Evolutionary conservation across 2,113 vertebrate species (phyloP), one percentile per base, ranked within the genome.

Genomic region (Synchiropus splendidus): DNA sequence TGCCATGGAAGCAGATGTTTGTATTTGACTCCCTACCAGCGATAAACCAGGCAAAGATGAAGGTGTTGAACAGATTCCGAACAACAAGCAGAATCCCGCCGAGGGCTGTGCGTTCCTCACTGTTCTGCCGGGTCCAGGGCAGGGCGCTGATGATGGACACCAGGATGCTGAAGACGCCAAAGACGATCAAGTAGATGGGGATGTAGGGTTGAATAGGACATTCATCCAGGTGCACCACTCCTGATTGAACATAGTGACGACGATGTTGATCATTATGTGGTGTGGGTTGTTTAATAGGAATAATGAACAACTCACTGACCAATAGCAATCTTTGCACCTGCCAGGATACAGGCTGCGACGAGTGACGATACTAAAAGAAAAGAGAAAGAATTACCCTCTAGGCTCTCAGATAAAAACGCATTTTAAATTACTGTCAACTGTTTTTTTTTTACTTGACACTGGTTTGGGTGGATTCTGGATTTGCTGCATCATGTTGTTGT

Each of bases 171-270:
- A 76, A 83, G 4, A 63, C 43, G 4, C 84, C 85, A 34, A 10
- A 2, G 13, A 84, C 83, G 2, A 86, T 51, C 66, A 86, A 14
- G 31, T 82, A 87, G 54, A 87, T 60, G 58, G 85, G 84, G 58
- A 87, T 84, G 50, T 32, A 66, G 46, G 0, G 42, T 64, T 86
- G 16, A 2, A 36, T 49, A 0, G 84, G 76, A 54, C 85, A 87
- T 11, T 85, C 73, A 0, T 74, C 0, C 17, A 83, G 52, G 35
- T 85, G 34, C 2, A 51, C 10, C 0, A 53, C 18, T 31, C 85
- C 85, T 87, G 56, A n/a, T 14, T 38, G 41, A 5, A 36, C 9
- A 16, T 10, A 15, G 12, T 1, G 18, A 4, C 13, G 0, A 21
- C 2, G n/a, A 3, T 17, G 9, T 18, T 40, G 38, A 12, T 32